Evolutionary conservation across 1,140 invertebrate species (phyloP), one percentile per base, ranked within the genome.

Genomic region (Nephila pilipes): DNA sequence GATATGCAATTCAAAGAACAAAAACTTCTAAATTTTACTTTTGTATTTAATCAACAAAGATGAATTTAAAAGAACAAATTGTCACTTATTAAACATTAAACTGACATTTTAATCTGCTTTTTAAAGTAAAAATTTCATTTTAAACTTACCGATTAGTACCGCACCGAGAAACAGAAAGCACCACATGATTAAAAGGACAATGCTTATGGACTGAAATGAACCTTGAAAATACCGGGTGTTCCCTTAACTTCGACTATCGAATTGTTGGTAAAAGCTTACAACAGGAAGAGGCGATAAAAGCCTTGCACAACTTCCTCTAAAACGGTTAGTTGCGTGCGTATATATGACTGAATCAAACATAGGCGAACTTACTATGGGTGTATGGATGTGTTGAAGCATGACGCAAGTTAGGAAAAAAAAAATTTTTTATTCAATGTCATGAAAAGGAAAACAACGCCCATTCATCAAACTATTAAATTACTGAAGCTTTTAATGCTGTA

Each of bases 201-300:
- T 25, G 6, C 14, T 8, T 38, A 25, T 22, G 22, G n/a, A 79
- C 36, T 79, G 87, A 79, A 89, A n/a, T 14, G 20, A 22, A 79
- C 87, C 87, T 89, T 89, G 87, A 89, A 89, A 89, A 46, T 8
- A 32, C 54, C 8, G 54, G 16, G 5, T 46, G 32, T 46, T 46
- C 46, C 18, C 12, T 20, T 29, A 69, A 32, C 29, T 69, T 46
- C 46, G 46, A 46, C 46, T 18, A 87, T 87, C 36, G 32, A 38
- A 87, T 57, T 75, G 87, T 89, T 75, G 25, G 87, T 54, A 16
- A 25, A 89, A 89, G 54, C 65, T 57, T 85, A 18, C 4, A 79
- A 57, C 87, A 89, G 87, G 87, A 89, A 89, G 65, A 46, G 12
- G 38, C 54, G 87, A 89, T 89, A 87, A 89, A 89, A 55, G 65